Evolutionary conservation across 2,797 vertebrate genomes (phyloP).

Genomic region (Sebastiscus albofasciatus): DNA sequence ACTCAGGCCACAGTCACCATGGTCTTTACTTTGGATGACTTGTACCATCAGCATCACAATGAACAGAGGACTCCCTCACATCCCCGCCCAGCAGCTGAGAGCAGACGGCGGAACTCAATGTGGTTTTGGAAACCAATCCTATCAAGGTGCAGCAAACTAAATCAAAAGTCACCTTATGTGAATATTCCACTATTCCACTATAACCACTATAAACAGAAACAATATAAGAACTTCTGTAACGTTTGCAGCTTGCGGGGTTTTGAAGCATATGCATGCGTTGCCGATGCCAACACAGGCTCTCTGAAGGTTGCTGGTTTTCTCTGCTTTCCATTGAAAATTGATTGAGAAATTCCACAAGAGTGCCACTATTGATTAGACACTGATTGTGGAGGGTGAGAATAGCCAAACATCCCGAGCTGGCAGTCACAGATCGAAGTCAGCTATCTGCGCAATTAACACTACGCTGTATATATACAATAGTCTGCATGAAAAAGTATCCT

Average conservation of each 20-base stretch:
- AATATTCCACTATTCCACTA: background rate
- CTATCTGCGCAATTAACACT: constrained; percentile 58
- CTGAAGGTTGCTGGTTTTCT: constrained; percentile 64
- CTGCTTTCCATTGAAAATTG: constrained; percentile 68
- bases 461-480: constrained; percentile 28
- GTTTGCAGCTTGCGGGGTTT: constrained; percentile 5
- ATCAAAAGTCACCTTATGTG: background rate
- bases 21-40: background rate
- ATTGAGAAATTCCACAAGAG: constrained; percentile 70
- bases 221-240: background rate
- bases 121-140: too few species aligned
- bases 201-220: background rate
- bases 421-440: constrained; percentile 55
- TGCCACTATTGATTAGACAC: constrained; percentile 59
- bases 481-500: constrained; percentile 13
- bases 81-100: background rate
- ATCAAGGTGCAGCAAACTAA: background rate
- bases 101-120: background rate
- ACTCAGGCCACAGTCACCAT: background rate
- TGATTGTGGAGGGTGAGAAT: constrained; percentile 62
- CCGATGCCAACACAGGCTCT: constrained; percentile 15
- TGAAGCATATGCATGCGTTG: background rate
- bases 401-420: constrained; percentile 46
- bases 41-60: background rate
- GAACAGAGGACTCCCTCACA: background rate